Conservation (phyloP, 2,797 vertebrate species). For the Tokudaia muenninki region DNA sequence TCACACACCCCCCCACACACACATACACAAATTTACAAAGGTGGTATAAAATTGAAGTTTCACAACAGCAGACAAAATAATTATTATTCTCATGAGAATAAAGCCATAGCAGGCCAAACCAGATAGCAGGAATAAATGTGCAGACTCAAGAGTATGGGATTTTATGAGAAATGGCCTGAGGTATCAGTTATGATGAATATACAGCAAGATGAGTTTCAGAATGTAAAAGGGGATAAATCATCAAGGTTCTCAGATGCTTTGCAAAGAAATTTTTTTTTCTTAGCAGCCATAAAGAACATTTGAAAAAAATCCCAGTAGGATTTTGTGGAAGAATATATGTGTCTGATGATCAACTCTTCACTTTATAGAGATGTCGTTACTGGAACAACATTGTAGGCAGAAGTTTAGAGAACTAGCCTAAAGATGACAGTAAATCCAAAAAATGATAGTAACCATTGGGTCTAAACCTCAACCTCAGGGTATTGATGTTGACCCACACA, state of each 20-base stretch:
- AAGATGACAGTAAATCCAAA: background rate
- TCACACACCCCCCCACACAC: background rate
- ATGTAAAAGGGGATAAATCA: background rate
- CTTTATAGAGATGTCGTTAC: background rate
- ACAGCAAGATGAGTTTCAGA: background rate
- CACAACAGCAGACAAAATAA: background rate
- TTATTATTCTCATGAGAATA: background rate
- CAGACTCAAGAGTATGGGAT: background rate
- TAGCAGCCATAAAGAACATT: background rate
- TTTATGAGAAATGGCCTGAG: background rate
- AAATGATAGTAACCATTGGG: background rate
- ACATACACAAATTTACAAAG: background rate
- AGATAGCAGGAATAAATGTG: background rate
- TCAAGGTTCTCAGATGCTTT: background rate
- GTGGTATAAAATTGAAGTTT: background rate
- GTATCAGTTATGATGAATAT: accelerated
- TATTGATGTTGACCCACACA: background rate
- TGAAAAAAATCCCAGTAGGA: background rate
- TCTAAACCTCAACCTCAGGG: background rate
- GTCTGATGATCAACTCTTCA: background rate
- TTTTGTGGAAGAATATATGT: background rate
- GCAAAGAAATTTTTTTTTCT: background rate
- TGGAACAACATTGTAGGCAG: background rate
- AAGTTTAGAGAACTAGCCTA: background rate
- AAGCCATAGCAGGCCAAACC: background rate